A percentile compares a stretch with the other conserved stretches of the same genome.
Conservation (phyloP, 2,113 vertebrate genomes). For the Carollia perspicillata region DNA sequence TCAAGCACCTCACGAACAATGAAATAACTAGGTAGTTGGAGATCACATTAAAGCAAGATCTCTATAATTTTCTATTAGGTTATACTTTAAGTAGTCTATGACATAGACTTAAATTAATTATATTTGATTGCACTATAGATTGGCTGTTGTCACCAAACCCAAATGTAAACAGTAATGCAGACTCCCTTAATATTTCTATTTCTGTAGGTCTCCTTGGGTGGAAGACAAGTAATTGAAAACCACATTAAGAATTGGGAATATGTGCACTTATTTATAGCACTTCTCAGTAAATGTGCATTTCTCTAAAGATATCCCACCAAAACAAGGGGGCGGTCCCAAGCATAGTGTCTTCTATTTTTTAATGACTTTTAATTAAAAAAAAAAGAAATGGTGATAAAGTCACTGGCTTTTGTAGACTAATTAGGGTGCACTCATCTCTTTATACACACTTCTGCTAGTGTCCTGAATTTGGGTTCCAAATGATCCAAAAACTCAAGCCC, state of each 20-base stretch:
- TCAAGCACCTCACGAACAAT: conserved; percentile 27
- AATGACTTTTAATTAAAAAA: not conserved
- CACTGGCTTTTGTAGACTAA: conserved; percentile 42
- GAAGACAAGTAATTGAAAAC: not conserved
- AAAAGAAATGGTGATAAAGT: not conserved
- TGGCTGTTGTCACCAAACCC: not conserved
- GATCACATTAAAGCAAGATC: not conserved
- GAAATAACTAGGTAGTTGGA: not conserved
- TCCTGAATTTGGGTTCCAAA: conserved; percentile 93
- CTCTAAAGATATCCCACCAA: conserved; percentile 35
- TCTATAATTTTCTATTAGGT: not conserved
- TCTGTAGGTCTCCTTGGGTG: not conserved
- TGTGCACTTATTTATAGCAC: not conserved
- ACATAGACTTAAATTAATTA: not conserved
- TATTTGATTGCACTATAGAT: not conserved
- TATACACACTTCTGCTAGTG: conserved; percentile 85
- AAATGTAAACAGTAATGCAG: conserved; percentile 53
- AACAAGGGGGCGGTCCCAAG: not conserved
- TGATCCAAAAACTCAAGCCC: conserved; percentile 90
- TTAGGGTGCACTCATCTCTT: conserved; percentile 78
- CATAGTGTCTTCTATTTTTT: conserved; percentile 25
- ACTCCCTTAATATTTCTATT: conserved; percentile 7
- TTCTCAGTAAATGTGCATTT: not conserved
- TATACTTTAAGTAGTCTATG: not conserved
- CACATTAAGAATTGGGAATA: not conserved